These are phyloP conservation scores for Nettapus auritus DNA, from an alignment of 2,113 vertebrate genomes.

Conservation along the genomic window DNA sequence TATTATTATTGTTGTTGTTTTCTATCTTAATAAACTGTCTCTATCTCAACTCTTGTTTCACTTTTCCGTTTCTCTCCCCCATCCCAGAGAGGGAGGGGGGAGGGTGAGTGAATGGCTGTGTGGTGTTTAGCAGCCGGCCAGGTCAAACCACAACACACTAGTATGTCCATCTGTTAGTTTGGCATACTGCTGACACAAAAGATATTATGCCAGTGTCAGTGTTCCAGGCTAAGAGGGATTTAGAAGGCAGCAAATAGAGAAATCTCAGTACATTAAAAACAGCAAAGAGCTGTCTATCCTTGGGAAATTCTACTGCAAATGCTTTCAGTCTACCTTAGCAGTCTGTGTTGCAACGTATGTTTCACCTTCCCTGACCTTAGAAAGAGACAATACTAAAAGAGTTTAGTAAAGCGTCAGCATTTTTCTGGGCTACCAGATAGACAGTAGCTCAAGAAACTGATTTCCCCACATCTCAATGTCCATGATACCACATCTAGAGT, in stretches of 20 bases:
- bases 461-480: not conserved
- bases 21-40: too few relatives aligned
- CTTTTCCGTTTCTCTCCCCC: too few relatives aligned
- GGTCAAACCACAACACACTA: too few relatives aligned
- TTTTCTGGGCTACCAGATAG: not conserved
- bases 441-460: not conserved
- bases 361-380: not conserved
- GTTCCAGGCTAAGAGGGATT: slow-evolving; percentile 13
- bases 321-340: not conserved
- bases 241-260: slow-evolving; percentile 13
- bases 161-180: slow-evolving; percentile 37
- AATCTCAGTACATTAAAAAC: not conserved
- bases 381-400: not conserved
- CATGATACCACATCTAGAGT: not conserved
- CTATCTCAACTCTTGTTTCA: too few relatives aligned
- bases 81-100: too few relatives aligned
- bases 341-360: not conserved
- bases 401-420: not conserved
- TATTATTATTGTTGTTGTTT: too few relatives aligned
- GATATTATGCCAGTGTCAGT: slow-evolving; percentile 21
- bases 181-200: slow-evolving; percentile 19
- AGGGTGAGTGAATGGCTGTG: too few relatives aligned
- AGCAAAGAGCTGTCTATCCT: not conserved
- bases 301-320: not conserved
- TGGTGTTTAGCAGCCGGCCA: too few relatives aligned